phyloP scores from a whole-genome alignment of 35 echinoderm and acorn worm genomes.

The Stichopus chloronotus region DNA sequence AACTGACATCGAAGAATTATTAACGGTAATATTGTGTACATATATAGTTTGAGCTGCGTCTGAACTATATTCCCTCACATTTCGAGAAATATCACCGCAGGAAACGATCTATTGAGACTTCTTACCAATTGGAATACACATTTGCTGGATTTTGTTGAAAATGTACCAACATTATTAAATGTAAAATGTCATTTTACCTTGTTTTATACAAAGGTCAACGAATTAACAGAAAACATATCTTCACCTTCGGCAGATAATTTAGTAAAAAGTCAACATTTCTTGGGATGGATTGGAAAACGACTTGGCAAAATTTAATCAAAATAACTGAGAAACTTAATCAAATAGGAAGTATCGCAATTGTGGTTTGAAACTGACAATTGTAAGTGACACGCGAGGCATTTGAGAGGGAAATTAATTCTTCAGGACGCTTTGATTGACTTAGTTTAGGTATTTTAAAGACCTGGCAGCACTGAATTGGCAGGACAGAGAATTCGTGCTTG shows the following conservation, averaged over 20 bases:
- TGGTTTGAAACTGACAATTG: neutral
- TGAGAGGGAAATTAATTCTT: neutral
- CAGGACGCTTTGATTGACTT: neutral
- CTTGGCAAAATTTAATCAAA: neutral
- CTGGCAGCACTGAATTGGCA: neutral
- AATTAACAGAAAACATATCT: no score
- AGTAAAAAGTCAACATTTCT: neutral
- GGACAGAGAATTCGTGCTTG: no score
- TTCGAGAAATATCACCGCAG: no score
- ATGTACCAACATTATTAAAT: neutral
- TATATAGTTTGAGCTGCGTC: no score
- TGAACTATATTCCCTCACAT: no score
- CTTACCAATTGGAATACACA: no score
- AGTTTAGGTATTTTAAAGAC: neutral
- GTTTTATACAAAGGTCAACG: neutral
- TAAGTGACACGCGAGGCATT: neutral
- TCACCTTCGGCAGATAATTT: no score
- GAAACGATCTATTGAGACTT: no score
- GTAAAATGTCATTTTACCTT: neutral
- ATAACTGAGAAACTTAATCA: neutral
- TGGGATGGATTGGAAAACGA: neutral
- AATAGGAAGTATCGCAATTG: neutral
- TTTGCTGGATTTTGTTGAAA: no score
- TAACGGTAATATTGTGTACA: no score
- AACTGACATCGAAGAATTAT: no score